Percentiles rank a stretch among this genome's conserved stretches.
phyloP scores from a whole-genome alignment of 2,888 invertebrate genomes.

The Acanthopleura granulata region DNA sequence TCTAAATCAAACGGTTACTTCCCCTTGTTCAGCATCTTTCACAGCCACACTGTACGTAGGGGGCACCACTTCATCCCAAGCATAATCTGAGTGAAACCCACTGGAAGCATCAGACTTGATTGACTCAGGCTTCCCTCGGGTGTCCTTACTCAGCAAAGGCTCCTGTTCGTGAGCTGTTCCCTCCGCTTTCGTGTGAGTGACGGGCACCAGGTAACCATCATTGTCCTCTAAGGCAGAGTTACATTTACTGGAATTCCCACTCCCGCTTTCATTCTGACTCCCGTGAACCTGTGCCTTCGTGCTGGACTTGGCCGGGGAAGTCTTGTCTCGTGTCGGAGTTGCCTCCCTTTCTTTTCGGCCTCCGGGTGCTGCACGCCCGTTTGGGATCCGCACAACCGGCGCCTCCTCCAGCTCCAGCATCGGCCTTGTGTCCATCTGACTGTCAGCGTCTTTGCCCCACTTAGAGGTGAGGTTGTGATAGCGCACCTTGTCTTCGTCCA shows the following conservation, averaged over 20 bases:
- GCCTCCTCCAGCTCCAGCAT: slow-evolving; percentile 38
- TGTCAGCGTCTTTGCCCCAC: slow-evolving; percentile 26
- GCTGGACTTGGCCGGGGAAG: slow-evolving; percentile 34
- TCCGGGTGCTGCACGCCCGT: slow-evolving; percentile 8
- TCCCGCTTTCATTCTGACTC: slow-evolving; percentile 51
- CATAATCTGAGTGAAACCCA: slow-evolving; percentile 48
- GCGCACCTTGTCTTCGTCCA: slow-evolving; percentile 8
- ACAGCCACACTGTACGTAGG: slow-evolving; percentile 57
- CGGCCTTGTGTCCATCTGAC: slow-evolving; percentile 39
- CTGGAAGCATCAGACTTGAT: slow-evolving; percentile 36
- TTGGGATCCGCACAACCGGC: slow-evolving; percentile 28
- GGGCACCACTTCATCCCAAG: slow-evolving; percentile 48
- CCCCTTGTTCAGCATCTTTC: slow-evolving; percentile 36
- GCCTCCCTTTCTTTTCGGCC: slow-evolving; percentile 22
- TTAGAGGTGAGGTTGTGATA: slow-evolving; percentile 4
- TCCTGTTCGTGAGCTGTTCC: slow-evolving; percentile 26
- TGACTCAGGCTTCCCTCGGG: slow-evolving; percentile 29
- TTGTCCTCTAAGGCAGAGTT: slow-evolving; percentile 25
- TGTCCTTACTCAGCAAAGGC: slow-evolving; percentile 26
- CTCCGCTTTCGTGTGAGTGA: slow-evolving; percentile 25
- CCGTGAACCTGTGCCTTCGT: slow-evolving; percentile 53
- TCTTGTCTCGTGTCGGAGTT: slow-evolving; percentile 17
- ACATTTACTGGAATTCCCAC: slow-evolving; percentile 60
- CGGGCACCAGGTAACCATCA: slow-evolving; percentile 58
- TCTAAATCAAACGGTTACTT: slow-evolving; percentile 15